Evolutionary conservation across 2,888 invertebrate species (phyloP), one percentile per base, ranked within the genome.

Genomic region (Halocaridina rubra): DNA sequence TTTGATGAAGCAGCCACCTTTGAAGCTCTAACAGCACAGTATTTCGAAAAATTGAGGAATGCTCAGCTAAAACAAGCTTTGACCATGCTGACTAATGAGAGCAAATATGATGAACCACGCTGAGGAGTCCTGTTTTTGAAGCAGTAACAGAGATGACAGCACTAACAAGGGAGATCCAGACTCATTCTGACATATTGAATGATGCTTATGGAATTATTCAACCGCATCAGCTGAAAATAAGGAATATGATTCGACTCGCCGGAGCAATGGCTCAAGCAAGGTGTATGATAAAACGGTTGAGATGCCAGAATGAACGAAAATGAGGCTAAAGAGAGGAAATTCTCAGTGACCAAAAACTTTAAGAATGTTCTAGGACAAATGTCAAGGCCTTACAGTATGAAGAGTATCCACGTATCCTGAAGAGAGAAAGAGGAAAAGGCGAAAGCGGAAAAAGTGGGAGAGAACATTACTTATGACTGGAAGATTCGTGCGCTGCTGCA

Each of bases 1-100:
- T 74, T 24, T 74, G 33, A 19, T 5, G 24, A 0, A 46, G 7
- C 7, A 1, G 33, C 33, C 22, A 74, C 74, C 8, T 39, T 74
- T 19, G 22, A 53, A 16, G 10, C 74, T 10, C 46, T 74, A 10
- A 39, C 39, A 8, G 5, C 46, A 7, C 19, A n/a, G 39, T 39
- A 74, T 39, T 46, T 39, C 22, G 74, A 39, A 5, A 74, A 74
- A 39, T 22, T 74, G 1, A 74, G 10, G 19, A 74, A 39, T n/a
- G 39, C 46, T 22, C 46, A 72, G 30, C 74, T 74, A 10, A 74
- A 74, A 27, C 33, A 74, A 46, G 74, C 74, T 10, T 32, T 74
- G 5, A 8, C 39, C 10, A 72, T 46, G 3, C 39, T 72, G 16
- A 19, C 46, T 24, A 39, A 32, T 0, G 22, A 32, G 19, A 22